Evolutionary conservation across 1,140 invertebrate genomes (phyloP), one percentile per base, ranked within the genome.

Genomic region (Trialeurodes vaporariorum): DNA sequence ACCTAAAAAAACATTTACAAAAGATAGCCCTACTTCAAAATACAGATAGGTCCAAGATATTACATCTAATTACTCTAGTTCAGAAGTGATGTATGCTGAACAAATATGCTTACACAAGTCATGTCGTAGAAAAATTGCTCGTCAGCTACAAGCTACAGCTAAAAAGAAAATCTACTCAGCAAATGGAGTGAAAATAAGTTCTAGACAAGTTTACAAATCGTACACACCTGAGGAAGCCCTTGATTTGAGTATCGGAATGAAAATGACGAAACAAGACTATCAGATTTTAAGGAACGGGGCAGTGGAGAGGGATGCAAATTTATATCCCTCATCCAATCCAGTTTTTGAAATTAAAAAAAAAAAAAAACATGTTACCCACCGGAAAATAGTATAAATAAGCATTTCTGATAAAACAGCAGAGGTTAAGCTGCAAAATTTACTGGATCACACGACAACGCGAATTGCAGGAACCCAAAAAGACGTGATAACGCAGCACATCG

Each of bases 241-340:
- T n/a, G 68, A 64, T 21, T 59, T 69, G 27, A 49, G 67, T 27
- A 59, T 67, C 11, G 59, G 67, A 25, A n/a, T 40, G 21, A 67
- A 64, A 67, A 59, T 69, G 21, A 34, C 68, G 5, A 67, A 24
- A 66, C 49, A 64, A 25, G 64, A 69, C 26, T 68, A 69, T 67
- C 24, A 64, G 23, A 24, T 24, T n/a, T 58, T 67, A 63, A 25
- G n/a, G n/a, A n/a, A n/a, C n/a, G n/a, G n/a, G n/a, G n/a, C n/a
- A n/a, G n/a, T 27, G 34, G 23, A 69, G n/a, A 62, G 26, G 26
- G 49, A 61, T 26, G 24, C n/a, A 2, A 58, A 69, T 58, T 24
- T 60, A 25, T 68, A 67, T 61, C 60, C 65, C 24, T 25, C 65
- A 9, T 69, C 67, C 24, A 27, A 69, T 58, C 34, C n/a, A 27